phyloP scores from a whole-genome alignment of 1,140 invertebrate species.

The Brachionus rubens region DNA sequence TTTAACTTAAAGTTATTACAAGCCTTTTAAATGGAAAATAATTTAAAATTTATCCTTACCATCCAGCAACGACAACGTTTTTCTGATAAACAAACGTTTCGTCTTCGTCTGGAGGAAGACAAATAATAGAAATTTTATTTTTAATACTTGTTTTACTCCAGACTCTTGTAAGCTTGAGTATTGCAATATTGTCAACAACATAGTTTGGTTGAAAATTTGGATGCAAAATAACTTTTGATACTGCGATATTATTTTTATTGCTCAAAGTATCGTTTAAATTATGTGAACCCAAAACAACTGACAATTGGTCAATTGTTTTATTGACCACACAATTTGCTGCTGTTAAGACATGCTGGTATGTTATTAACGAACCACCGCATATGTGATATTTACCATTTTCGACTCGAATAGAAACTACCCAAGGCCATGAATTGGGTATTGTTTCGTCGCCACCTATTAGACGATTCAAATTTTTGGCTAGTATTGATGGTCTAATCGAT shows the following conservation, averaged over 20 bases:
- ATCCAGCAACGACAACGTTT: neutral
- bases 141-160: neutral
- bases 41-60: too few species aligned
- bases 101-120: neutral
- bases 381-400: conserved; percentile 9
- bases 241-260: neutral
- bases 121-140: conserved; percentile 11
- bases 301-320: neutral
- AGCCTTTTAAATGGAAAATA: too few species aligned
- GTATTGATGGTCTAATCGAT: neutral
- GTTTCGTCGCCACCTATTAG: neutral
- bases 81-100: neutral
- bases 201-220: neutral
- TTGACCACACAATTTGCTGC: conserved; percentile 33
- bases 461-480: neutral
- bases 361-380: conserved; percentile 8
- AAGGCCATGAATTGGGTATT: conserved; percentile 26
- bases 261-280: neutral
- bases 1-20: too few species aligned
- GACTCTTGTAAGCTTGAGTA: neutral
- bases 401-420: conserved; percentile 33
- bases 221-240: neutral
- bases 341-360: neutral
- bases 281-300: neutral
- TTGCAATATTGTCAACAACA: neutral